Evolutionary conservation across 1,140 invertebrate genomes (phyloP), one percentile per base, ranked within the genome.

Genomic region (Hormaphis cornu): DNA sequence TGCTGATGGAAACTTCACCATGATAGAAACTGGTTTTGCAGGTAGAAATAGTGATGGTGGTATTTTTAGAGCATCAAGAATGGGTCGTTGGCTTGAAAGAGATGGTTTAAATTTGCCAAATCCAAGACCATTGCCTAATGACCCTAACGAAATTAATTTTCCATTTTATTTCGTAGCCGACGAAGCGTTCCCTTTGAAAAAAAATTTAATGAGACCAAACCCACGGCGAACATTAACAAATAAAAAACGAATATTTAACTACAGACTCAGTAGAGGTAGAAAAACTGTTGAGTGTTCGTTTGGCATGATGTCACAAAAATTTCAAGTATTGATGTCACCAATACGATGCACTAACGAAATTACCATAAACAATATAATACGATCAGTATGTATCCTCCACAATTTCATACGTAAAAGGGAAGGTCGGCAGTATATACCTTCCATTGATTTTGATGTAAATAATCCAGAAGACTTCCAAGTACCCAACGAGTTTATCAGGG

Each of bases 221-320:
- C 69, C 30, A 40, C 61, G 71, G 9, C 63, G 35, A 54, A 16
- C 69, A 16, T 37, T 70, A 46, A 61, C 66, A 48, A 72, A 73
- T 61, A 53, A 44, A 59, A 77, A 73, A 70, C 63, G 69, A 70
- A 73, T 75, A 54, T 77, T 76, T 63, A 77, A 77, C 63, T 81
- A 79, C 71, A 73, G 79, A 71, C 70, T 79, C 35, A 75, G 74
- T 58, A 71, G 77, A 66, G 78, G 75, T 53, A 72, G 79, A 69
- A 75, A 76, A 74, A 74, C 73, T 16, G 73, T 79, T 24, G 80
- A 81, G 73, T 79, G 79, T 74, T 74, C 74, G 12, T 81, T 80
- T 75, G 78, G 78, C n/a, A 79, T 80, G 63, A 20, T 71, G 63
- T 52, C 69, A 14, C 33, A 70, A 69, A 72, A 54, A 20, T 54